Base-by-base conservation (phyloP, 1,140 invertebrate genomes). In the Euwallacea fornicatus region DNA sequence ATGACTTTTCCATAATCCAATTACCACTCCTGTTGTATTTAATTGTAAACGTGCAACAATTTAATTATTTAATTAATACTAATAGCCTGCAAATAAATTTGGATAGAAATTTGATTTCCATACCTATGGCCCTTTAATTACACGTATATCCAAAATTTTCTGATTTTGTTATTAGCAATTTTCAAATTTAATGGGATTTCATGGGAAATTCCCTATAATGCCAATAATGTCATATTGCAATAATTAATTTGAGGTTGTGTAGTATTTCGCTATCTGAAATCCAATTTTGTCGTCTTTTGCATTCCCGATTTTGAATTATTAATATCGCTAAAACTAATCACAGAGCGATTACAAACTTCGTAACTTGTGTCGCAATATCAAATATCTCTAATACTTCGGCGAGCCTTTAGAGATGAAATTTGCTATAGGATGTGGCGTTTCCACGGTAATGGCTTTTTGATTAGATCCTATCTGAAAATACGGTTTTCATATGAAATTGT, bases 281-380 rank as follows among this genome's bases (percentile, higher is more conserved):
- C n/a, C 13, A 50, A 50, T 50, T 50, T 50, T 50, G 13, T 33
- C 46, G 2, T 50, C 46, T 61, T 61, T 58, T 58, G 55, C 55
- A 58, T 15, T 58, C 13, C 21, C 13, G 21, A 33, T 7, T 58
- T 58, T 58, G 55, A 58, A 58, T 58, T 58, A 58, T 41, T 58
- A 58, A 58, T 58, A 33, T 58, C 2, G 55, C 21, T 21, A 10
- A 58, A 58, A 13, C 55, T 58, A 58, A 58, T 58, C 55, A 58
- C 13, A 58, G 21, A 58, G 59, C n/a, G 42, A 61, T 61, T 42
- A 43, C 7, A 42, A 61, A 42, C 15, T 42, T 61, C 54, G 54
- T 56, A 56, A 56, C 16, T 56, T 56, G 2, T 16, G 16, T 13
- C 8, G n/a, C 16, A 56, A 56, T 56, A 56, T 61, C 59, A 21